Percentiles rank a stretch among this genome's conserved stretches.
phyloP scores from a whole-genome alignment of 2,888 invertebrate species.

The Phrixothrix hirtus region DNA sequence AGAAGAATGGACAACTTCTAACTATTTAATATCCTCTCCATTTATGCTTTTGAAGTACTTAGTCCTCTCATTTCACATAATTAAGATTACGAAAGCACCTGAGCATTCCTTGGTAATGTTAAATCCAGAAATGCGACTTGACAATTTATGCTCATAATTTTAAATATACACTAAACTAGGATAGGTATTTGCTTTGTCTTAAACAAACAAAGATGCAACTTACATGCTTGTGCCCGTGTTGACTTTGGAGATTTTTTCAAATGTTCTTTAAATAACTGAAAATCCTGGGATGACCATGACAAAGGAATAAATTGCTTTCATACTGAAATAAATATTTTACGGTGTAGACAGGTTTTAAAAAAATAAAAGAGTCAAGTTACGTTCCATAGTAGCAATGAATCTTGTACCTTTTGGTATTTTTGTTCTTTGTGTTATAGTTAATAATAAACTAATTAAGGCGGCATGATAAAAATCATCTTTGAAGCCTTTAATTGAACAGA shows the following conservation, averaged over 20 bases:
- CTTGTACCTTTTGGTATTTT: neutral
- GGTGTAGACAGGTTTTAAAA: constrained; percentile 3
- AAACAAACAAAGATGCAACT: constrained; percentile 6
- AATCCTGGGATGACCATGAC: constrained; percentile 8
- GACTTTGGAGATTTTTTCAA: neutral
- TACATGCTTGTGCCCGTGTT: neutral
- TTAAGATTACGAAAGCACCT: constrained; percentile 5
- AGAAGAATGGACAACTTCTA: no score
- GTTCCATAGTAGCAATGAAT: constrained; percentile 5
- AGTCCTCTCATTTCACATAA: neutral
- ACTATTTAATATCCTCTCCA: no score
- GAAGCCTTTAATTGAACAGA: constrained; percentile 13
- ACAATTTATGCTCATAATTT: neutral
- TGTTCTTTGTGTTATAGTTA: constrained; percentile 16
- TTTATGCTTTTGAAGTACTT: neutral
- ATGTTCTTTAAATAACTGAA: constrained; percentile 12
- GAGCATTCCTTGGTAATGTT: constrained; percentile 3
- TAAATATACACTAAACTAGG: constrained; percentile 3
- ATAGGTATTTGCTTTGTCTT: neutral
- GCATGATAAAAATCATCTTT: constrained; percentile 13
- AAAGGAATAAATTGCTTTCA: constrained; percentile 8
- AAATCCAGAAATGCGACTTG: neutral
- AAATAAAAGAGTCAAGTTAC: constrained; percentile 3
- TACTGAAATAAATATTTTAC: constrained; percentile 5
- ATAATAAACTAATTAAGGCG: constrained; percentile 28